Evolutionary conservation across 1,140 invertebrate genomes (phyloP).

Genomic region (Elysia chlorotica): DNA sequence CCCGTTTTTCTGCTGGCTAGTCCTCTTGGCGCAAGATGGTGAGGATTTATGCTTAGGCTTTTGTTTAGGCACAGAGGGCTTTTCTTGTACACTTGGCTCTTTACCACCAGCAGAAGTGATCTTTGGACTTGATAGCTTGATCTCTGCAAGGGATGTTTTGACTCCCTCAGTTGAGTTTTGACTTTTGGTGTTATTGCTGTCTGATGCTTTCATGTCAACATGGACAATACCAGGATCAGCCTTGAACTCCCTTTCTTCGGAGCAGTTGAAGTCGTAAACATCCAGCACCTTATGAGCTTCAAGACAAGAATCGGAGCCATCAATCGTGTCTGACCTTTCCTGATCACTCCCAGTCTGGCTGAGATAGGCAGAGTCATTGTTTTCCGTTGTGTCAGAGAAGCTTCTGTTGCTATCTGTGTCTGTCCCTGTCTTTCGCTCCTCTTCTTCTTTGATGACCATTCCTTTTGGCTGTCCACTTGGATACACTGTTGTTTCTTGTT

Average conservation of each 20-base stretch:
- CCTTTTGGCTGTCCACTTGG: neutral
- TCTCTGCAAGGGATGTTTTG: no score
- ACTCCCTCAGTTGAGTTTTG: neutral
- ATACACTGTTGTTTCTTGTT: no score
- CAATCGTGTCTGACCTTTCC: slow-evolving; percentile 14
- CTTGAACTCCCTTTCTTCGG: neutral
- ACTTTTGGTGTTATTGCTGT: neutral
- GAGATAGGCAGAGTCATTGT: slow-evolving; percentile 22
- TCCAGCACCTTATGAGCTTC: neutral
- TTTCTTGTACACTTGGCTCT: neutral
- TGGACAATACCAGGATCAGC: neutral
- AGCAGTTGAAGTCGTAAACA: neutral
- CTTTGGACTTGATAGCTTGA: no score
- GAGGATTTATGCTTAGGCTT: neutral
- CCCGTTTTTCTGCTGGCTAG: neutral
- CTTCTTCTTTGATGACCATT: neutral
- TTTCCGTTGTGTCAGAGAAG: slow-evolving; percentile 17
- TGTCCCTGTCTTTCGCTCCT: slow-evolving; percentile 8
- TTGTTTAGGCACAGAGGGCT: neutral
- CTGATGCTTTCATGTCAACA: neutral
- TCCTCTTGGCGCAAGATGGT: neutral
- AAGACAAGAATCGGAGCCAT: slow-evolving; percentile 6
- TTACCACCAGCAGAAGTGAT: no score
- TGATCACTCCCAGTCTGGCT: slow-evolving; percentile 19
- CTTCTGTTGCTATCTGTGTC: slow-evolving; percentile 19